A percentile compares a stretch with the other conserved stretches of the same genome.
These are phyloP conservation scores for Phodopus roborovskii DNA, from an alignment of 2,113 vertebrate genomes.

Conservation along the genomic window DNA sequence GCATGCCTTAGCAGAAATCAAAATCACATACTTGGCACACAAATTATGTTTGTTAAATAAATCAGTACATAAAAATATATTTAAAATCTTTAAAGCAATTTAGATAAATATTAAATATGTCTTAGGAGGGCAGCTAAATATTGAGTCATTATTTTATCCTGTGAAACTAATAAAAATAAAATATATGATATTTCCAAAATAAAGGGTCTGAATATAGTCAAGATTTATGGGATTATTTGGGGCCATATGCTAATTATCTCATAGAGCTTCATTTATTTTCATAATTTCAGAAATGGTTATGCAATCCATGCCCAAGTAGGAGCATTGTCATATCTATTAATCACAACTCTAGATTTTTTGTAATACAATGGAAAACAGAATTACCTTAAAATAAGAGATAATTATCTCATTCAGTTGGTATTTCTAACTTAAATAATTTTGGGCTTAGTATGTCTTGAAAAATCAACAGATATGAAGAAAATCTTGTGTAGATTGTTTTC, in stretches of 20 bases:
- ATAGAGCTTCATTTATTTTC: neutral
- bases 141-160: neutral
- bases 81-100: neutral
- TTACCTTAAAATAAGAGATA: neutral
- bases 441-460: neutral
- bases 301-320: neutral
- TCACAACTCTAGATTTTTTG: neutral
- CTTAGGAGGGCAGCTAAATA: neutral
- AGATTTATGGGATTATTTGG: conserved; percentile 21
- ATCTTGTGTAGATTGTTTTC: neutral
- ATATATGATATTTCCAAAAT: conserved; percentile 10
- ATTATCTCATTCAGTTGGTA: neutral
- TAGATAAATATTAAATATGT: conserved; percentile 16
- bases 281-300: neutral
- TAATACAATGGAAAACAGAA: neutral
- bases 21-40: conserved; percentile 6
- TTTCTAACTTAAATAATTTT: neutral
- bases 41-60: conserved; percentile 46
- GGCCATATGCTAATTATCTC: conserved; percentile 27
- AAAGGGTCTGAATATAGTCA: neutral
- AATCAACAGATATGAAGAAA: neutral
- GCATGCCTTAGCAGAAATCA: neutral
- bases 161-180: conserved; percentile 1
- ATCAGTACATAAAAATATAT: neutral
- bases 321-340: conserved; percentile 18